Evolutionary conservation across 1,140 invertebrate genomes (phyloP).

Genomic region (Oryctes rhinoceros): DNA sequence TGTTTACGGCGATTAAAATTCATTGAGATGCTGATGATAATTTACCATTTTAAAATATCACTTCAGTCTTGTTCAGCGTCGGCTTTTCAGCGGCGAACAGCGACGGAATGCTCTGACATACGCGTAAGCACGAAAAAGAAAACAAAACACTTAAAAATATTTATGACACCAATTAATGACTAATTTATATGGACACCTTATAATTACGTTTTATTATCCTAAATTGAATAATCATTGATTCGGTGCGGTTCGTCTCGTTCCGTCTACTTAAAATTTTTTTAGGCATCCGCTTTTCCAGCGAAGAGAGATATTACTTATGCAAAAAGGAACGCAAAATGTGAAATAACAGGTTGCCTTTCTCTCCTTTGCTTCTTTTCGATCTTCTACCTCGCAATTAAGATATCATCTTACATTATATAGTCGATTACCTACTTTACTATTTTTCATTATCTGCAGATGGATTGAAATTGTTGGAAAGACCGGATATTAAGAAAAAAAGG

Average conservation of each 20-base stretch:
- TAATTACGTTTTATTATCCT: constrained; percentile 31
- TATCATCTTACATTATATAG: background rate
- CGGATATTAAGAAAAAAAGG: too few relatives aligned
- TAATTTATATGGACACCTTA: constrained; percentile 31
- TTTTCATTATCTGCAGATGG: background rate
- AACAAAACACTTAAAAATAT: constrained; percentile 30
- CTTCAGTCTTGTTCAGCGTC: background rate
- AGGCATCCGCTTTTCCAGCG: background rate
- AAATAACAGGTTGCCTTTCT: background rate
- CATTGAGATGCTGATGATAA: constrained; percentile 25
- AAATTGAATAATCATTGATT: constrained; percentile 26
- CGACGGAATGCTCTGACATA: background rate
- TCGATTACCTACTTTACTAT: background rate
- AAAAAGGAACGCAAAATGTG: background rate
- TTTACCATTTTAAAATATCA: constrained; percentile 30
- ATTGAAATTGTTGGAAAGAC: too few relatives aligned
- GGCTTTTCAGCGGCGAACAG: background rate
- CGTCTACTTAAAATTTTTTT: background rate
- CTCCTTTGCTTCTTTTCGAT: background rate
- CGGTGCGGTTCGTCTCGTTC: background rate
- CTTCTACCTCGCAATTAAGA: background rate
- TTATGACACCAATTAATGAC: constrained; percentile 28
- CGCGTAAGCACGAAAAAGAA: background rate
- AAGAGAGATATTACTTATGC: background rate
- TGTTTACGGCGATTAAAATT: constrained; percentile 32